A percentile compares a stretch with the other conserved stretches of the same genome.
Conservation (phyloP, 2,113 vertebrate species). For the Zingel zingel region DNA sequence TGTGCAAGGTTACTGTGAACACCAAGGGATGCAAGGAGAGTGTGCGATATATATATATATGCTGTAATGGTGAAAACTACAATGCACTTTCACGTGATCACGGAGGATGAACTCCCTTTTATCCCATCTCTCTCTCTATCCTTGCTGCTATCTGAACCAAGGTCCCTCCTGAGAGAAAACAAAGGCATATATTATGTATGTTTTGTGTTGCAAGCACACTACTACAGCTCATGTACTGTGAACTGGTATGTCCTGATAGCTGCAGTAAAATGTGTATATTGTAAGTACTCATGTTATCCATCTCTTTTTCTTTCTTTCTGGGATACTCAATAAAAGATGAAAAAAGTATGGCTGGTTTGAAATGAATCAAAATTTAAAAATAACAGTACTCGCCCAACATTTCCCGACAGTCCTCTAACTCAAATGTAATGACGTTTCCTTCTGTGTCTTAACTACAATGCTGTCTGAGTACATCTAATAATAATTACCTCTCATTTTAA, state of each 20-base stretch:
- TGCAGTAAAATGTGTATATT: slow-evolving; percentile 77
- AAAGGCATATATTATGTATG: slow-evolving; percentile 5
- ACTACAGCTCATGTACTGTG: slow-evolving; percentile 51
- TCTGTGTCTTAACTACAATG: not conserved
- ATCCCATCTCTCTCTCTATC: slow-evolving; percentile 27
- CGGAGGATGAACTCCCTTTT: slow-evolving; percentile 55
- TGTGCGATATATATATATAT: not conserved
- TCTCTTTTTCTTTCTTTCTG: not conserved
- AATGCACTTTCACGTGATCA: slow-evolving; percentile 31
- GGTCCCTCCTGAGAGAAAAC: slow-evolving; percentile 43
- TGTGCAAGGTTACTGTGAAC: slow-evolving; percentile 48
- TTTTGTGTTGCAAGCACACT: slow-evolving; percentile 45
- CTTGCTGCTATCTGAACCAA: slow-evolving; percentile 49
- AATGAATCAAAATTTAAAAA: not conserved
- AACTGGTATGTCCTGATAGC: slow-evolving; percentile 60
- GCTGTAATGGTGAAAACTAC: slow-evolving; percentile 30
- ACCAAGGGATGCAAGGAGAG: slow-evolving; percentile 47
- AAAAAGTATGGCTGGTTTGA: not conserved
- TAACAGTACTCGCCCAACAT: not conserved
- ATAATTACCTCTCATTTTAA: slow-evolving; percentile 11
- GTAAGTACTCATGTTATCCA: slow-evolving; percentile 56
- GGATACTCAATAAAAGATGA: not conserved
- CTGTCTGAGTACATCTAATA: slow-evolving; percentile 1
- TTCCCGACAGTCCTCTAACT: not conserved
- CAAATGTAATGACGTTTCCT: not conserved